Percentiles rank a stretch among this genome's conserved stretches.
Conservation (phyloP, 2,113 vertebrate species). For the Nettapus auritus region DNA sequence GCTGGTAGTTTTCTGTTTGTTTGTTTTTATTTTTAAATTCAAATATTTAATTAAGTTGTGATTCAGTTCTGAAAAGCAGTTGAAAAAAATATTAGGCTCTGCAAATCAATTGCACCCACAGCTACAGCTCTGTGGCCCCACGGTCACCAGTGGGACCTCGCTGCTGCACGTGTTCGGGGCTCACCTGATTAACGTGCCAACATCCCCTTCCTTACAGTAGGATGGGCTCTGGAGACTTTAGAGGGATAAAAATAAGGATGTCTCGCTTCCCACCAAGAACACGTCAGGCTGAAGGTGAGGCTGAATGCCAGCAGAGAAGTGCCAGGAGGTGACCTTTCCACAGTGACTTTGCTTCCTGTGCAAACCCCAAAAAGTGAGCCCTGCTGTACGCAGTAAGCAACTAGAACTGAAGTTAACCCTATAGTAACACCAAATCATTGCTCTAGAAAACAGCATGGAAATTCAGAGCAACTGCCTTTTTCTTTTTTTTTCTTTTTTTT, state of each 20-base stretch:
- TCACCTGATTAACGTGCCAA: neutral
- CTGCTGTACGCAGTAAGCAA: neutral
- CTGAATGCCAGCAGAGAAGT: neutral
- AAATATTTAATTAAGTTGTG: slow-evolving; percentile 1
- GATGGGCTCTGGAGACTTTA: neutral
- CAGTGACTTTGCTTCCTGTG: accelerated
- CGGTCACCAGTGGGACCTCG: neutral
- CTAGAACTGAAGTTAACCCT: neutral
- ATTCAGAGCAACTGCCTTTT: neutral
- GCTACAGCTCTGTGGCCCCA: neutral
- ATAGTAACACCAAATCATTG: neutral
- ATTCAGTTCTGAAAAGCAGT: neutral
- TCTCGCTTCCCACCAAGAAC: neutral
- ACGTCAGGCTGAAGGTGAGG: neutral
- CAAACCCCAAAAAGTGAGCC: neutral
- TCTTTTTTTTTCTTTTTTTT: neutral
- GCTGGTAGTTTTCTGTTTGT: no score
- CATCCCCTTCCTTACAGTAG: neutral
- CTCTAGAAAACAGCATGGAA: neutral
- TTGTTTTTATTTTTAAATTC: neutral
- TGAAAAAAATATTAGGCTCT: neutral
- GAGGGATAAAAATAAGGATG: neutral
- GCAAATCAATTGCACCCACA: neutral
- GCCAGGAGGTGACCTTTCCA: neutral
- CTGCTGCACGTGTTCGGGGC: neutral